Conservation (phyloP, 1,140 invertebrate species). For the Adoxophyes honmai region DNA sequence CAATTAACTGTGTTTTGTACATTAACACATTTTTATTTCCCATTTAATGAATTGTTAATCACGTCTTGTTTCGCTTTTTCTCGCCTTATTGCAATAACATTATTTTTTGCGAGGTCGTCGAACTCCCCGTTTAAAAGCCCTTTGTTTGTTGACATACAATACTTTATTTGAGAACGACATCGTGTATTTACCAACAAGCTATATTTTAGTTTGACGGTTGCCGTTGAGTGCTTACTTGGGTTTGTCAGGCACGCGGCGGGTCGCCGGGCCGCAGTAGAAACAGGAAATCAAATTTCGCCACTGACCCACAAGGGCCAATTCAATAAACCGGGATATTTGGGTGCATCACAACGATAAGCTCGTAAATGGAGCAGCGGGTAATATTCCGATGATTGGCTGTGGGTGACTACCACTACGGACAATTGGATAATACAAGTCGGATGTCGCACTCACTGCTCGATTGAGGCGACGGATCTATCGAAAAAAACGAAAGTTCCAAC, state of each 20-base stretch:
- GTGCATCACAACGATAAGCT: conserved; percentile 39
- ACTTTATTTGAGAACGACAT: conserved; percentile 25
- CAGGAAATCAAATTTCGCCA: conserved; percentile 43
- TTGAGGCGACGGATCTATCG: conserved; percentile 23
- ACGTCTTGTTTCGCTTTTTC: conserved; percentile 32
- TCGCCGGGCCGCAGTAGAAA: conserved; percentile 25
- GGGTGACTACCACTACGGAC: conserved; percentile 19
- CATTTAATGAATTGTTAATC: conserved; percentile 34
- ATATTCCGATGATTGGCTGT: conserved; percentile 28
- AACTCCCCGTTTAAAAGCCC: conserved; percentile 39
- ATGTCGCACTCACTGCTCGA: conserved; percentile 30
- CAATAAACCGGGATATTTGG: conserved; percentile 38
- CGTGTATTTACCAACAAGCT: conserved; percentile 20
- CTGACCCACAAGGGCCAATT: conserved; percentile 27
- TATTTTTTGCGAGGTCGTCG: conserved; percentile 45
- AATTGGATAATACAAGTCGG: conserved; percentile 45
- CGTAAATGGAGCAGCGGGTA: conserved; percentile 43
- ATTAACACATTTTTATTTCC: conserved; percentile 51
- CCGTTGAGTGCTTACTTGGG: neutral
- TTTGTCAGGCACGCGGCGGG: neutral
- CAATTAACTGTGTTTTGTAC: conserved; percentile 53
- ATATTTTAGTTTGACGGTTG: neutral
- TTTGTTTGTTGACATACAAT: conserved; percentile 49
- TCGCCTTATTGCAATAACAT: conserved; percentile 21
- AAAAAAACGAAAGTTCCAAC: conserved; percentile 16